Percentiles rank a stretch among this genome's conserved stretches.
Evolutionary conservation across 2,113 vertebrate genomes (phyloP).

Genomic region (Chaetodon trifascialis): DNA sequence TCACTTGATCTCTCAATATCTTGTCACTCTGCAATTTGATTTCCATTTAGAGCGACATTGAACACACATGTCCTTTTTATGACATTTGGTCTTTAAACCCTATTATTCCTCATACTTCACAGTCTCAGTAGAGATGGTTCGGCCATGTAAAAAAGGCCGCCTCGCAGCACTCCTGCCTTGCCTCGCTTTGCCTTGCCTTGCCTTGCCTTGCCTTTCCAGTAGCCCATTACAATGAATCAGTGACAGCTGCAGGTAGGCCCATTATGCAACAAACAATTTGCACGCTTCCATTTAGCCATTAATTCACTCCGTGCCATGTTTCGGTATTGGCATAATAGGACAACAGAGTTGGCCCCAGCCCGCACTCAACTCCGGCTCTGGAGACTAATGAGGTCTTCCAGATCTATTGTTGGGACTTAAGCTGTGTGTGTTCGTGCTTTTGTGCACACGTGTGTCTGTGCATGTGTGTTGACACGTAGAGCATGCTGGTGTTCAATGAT

Average conservation of each 20-base stretch:
- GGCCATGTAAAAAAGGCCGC: conserved; percentile 13
- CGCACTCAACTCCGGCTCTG: conserved; percentile 60
- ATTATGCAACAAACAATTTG: conserved; percentile 70
- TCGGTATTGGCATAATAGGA: conserved; percentile 64
- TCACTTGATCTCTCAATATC: conserved; percentile 23
- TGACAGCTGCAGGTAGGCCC: conserved; percentile 65
- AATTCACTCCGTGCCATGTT: conserved; percentile 68
- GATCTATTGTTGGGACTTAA: conserved; percentile 74
- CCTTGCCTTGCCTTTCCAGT: conserved; percentile 44
- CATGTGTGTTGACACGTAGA: conserved; percentile 20
- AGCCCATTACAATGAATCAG: conserved; percentile 51
- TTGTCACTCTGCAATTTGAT: conserved; percentile 29
- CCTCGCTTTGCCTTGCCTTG: too few species aligned
- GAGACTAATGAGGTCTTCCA: conserved; percentile 80
- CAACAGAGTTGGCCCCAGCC: conserved; percentile 53
- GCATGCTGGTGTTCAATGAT: conserved; percentile 61
- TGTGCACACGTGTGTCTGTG: conserved; percentile 43
- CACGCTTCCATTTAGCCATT: conserved; percentile 66
- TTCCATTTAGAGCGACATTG: conserved; percentile 29
- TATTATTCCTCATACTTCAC: conserved; percentile 24
- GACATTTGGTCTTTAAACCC: conserved; percentile 24
- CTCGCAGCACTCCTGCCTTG: neutral
- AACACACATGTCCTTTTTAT: conserved; percentile 27
- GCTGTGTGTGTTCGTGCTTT: conserved; percentile 41
- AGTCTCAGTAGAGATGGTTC: neutral